Percentiles rank a stretch among this genome's conserved stretches.
These are phyloP conservation scores for Neofelis nebulosa DNA, from an alignment of 2,113 vertebrate genomes.

Conservation along the genomic window DNA sequence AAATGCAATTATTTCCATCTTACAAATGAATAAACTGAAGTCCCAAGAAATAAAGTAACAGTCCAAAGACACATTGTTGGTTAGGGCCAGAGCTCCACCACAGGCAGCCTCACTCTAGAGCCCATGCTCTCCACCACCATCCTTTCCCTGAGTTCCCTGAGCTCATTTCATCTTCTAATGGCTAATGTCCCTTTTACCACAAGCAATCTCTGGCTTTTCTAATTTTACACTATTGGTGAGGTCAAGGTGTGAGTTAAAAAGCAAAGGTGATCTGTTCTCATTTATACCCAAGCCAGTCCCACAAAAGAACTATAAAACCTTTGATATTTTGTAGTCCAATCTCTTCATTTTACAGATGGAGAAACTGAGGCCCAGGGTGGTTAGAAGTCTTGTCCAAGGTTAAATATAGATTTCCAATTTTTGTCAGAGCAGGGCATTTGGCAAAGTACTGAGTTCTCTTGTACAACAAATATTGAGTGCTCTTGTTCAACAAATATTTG, in stretches of 20 bases:
- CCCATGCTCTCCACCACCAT: rapidly evolving
- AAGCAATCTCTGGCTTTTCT: neutral
- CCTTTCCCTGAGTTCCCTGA: neutral
- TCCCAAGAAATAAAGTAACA: neutral
- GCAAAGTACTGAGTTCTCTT: neutral
- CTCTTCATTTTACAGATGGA: neutral
- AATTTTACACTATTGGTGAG: neutral
- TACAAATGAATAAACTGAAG: neutral
- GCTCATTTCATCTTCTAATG: neutral
- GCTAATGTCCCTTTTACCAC: neutral
- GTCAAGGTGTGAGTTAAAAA: conserved; percentile 11
- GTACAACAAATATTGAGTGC: conserved; percentile 54
- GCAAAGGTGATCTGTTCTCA: neutral
- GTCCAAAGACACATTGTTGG: neutral
- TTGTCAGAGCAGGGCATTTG: neutral
- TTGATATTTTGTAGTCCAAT: neutral
- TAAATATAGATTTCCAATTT: conserved; percentile 26
- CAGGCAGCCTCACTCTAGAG: rapidly evolving
- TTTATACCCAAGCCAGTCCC: neutral
- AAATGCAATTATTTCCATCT: neutral
- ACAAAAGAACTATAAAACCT: neutral
- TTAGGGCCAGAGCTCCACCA: neutral
- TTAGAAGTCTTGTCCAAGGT: neutral
- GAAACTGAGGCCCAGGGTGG: neutral
- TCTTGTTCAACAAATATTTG: conserved; percentile 64